A percentile compares a stretch with the other conserved stretches of the same genome.
Conservation (phyloP, 2,113 vertebrate species). For the Monarcha castaneiventris region DNA sequence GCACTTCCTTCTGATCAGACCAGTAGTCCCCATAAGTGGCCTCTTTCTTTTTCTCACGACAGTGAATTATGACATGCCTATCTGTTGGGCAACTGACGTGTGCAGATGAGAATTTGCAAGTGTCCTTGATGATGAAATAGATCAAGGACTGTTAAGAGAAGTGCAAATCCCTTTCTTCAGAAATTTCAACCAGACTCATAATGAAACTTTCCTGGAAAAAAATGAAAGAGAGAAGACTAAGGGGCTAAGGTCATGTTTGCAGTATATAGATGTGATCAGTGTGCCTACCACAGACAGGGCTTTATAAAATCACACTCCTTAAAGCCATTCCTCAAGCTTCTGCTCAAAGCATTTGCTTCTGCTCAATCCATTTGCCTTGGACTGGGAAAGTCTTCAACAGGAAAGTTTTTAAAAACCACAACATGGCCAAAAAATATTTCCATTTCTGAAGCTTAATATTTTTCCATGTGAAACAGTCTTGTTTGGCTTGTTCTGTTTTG, state of each 20-base stretch:
- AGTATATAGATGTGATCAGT: neutral
- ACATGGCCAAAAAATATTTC: neutral
- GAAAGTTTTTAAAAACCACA: neutral
- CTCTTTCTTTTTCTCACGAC: neutral
- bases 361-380: neutral
- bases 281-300: neutral
- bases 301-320: neutral
- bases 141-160: neutral
- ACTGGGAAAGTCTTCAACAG: neutral
- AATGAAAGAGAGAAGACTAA: neutral
- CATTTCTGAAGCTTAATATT: neutral
- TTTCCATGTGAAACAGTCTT: neutral
- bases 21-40: rapidly evolving
- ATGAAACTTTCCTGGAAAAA: neutral
- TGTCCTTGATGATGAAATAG: neutral
- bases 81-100: neutral
- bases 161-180: neutral
- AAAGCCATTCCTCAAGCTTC: neutral
- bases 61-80: neutral
- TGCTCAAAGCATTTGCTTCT: neutral
- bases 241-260: neutral
- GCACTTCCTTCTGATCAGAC: neutral
- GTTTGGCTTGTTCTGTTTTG: neutral
- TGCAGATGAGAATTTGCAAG: neutral
- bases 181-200: neutral